phyloP scores from a whole-genome alignment of 2,797 vertebrate species.

The Gallinago stenura region DNA sequence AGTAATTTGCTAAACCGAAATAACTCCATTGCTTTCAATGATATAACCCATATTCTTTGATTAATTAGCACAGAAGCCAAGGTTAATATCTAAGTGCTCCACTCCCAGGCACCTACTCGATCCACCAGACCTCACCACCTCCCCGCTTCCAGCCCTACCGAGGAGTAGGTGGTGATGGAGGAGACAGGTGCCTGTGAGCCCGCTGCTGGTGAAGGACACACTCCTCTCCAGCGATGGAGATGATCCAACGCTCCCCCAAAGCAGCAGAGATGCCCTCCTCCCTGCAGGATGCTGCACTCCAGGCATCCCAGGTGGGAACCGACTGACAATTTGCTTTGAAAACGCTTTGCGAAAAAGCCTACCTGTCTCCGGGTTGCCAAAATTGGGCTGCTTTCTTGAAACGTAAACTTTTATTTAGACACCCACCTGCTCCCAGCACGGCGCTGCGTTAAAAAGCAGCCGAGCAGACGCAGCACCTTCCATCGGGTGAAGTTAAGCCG shows the following conservation, averaged over 20 bases:
- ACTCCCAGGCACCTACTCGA: background rate
- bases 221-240: background rate
- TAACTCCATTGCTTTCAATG: background rate
- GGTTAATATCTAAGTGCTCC: background rate
- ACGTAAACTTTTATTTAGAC: conserved; percentile 10
- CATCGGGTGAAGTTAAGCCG: background rate
- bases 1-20: conserved; percentile 25
- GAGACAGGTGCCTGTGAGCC: background rate
- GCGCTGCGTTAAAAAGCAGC: background rate
- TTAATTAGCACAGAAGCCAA: conserved; percentile 49
- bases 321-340: background rate
- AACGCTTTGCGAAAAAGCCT: background rate
- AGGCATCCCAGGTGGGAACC: background rate
- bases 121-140: background rate
- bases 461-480: background rate
- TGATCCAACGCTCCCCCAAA: background rate
- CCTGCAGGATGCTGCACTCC: background rate
- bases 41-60: conserved; percentile 27
- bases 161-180: conserved; percentile 10
- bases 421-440: conserved; percentile 16
- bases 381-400: background rate
- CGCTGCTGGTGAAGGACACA: background rate
- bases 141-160: background rate
- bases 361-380: background rate
- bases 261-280: background rate